These are phyloP conservation scores for Scolopax rusticola DNA, from an alignment of 2,797 vertebrate species.

Conservation along the genomic window DNA sequence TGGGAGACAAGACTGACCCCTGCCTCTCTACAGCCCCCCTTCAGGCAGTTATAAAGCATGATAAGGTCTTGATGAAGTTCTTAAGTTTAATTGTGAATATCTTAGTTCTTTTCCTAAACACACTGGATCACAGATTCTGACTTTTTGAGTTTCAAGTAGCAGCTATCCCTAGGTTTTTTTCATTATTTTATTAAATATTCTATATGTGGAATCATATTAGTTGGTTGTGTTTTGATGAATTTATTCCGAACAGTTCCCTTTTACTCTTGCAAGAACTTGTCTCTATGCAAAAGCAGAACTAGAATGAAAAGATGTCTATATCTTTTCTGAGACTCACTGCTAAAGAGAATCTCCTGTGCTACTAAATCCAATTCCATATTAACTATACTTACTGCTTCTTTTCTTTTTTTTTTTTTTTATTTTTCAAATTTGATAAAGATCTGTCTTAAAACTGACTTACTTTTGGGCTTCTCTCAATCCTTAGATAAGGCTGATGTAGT, in stretches of 20 bases:
- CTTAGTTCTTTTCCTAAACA: background rate
- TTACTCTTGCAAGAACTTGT: background rate
- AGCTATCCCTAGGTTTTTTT: background rate
- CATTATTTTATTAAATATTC: background rate
- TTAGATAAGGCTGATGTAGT: background rate
- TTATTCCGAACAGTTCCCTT: background rate
- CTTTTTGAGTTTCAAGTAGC: background rate
- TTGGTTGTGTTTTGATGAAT: background rate
- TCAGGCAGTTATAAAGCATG: too few relatives aligned
- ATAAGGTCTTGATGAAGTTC: background rate
- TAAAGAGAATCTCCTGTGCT: background rate
- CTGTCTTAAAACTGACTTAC: background rate
- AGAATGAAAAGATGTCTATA: background rate
- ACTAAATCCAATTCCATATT: background rate
- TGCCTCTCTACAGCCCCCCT: too few relatives aligned
- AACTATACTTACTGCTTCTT: accelerated
- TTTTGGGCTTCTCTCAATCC: background rate
- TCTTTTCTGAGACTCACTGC: background rate
- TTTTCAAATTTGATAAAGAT: background rate
- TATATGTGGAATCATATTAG: background rate
- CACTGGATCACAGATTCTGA: background rate
- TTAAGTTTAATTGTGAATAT: background rate
- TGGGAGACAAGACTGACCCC: too few relatives aligned
- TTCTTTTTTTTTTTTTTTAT: background rate
- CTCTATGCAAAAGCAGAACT: background rate